Evolutionary conservation across 2,113 vertebrate genomes (phyloP).

Genomic region (Prionailurus bengalensis): DNA sequence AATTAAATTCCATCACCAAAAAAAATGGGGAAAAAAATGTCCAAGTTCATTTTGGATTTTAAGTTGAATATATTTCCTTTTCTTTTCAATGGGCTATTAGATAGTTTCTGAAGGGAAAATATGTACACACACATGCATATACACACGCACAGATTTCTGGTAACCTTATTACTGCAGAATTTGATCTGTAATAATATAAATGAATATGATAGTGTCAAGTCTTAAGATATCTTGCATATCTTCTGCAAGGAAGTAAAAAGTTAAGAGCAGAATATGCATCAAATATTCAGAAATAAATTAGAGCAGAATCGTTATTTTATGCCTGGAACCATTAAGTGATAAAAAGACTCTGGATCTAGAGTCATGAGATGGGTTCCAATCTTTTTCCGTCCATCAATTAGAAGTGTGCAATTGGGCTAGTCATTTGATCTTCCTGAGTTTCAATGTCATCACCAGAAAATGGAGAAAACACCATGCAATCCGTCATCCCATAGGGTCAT

Average conservation of each 20-base stretch:
- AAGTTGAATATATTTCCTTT: background rate
- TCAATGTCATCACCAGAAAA: slow-evolving; percentile 55
- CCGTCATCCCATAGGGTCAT: background rate
- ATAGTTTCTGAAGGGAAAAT: background rate
- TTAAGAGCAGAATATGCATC: background rate
- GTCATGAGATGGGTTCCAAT: background rate
- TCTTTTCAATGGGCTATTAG: background rate
- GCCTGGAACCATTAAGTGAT: background rate
- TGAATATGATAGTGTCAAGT: background rate
- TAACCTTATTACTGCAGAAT: slow-evolving; percentile 11
- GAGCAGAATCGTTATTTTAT: background rate
- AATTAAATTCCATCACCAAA: slow-evolving; percentile 17
- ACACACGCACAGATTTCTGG: background rate
- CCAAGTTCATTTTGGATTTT: background rate
- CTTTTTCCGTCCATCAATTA: background rate
- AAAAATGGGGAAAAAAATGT: background rate
- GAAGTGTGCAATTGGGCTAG: background rate
- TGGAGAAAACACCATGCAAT: slow-evolving; percentile 4
- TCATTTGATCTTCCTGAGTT: background rate
- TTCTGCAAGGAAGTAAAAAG: background rate
- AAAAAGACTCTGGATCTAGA: background rate
- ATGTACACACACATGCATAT: background rate
- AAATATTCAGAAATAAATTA: background rate
- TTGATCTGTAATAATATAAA: slow-evolving; percentile 40
- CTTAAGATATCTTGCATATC: background rate